Evolutionary conservation across 2,113 vertebrate species (phyloP), one percentile per base, ranked within the genome.

Genomic region (Oreochromis aureus): DNA sequence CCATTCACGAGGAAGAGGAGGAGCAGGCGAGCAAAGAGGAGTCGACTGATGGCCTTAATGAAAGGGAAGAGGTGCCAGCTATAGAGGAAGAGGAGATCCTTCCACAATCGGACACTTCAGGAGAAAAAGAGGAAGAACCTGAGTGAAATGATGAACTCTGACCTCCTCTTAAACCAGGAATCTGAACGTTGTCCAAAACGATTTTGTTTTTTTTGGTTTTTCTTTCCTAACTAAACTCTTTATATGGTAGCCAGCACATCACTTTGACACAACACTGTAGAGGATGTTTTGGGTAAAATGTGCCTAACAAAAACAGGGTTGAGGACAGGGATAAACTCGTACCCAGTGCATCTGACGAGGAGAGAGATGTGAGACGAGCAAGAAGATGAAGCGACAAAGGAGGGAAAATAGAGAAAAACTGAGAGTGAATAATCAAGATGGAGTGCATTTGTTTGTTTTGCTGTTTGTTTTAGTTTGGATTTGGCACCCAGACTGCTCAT

Each of bases 231-330:
- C 93, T 95, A 95, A 95, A 97, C 97, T 97, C 94, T 96, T 96
- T 94, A 96, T 96, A 97, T 89, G 81, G 94, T 96, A 98, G 97
- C 97, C 98, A 98, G 98, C 98, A 98, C 97, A 99, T 98, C 96
- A 97, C 96, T 97, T 98, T 96, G 98, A 99, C 99, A 99, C 98
- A 97, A 98, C 98, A 99, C 99, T 99, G 98, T 99, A 99, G 98
- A 99, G 98, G 97, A 99, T 95, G 94, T 94, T 92, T 83, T 87
- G 95, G 92, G 97, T 96, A 96, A 97, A 93, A 97, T 94, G 97
- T 97, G 95, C 97, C 97, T 97, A 96, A 96, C 93, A 94, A 93
- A 94, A 93, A 93, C 92, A 95, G 90, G 93, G 93, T 94, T 90
- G 78, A 91, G 87, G 79, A 94, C 73, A 82, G 87, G 39, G 82